Evolutionary conservation across 2,888 invertebrate species (phyloP), one percentile per base, ranked within the genome.

Genomic region (Tetragnatha montana): DNA sequence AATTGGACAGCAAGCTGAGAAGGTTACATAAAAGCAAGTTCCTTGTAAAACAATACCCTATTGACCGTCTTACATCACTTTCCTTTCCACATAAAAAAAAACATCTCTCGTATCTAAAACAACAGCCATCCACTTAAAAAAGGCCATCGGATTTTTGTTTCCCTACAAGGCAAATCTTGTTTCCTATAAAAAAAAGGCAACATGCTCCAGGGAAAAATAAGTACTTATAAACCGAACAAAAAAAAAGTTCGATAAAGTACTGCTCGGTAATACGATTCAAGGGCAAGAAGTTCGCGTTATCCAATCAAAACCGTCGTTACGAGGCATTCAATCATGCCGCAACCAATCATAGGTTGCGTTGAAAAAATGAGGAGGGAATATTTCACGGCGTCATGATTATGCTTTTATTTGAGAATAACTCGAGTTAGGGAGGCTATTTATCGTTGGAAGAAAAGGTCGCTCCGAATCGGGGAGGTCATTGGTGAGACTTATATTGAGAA

Each of bases 161-260:
- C 71, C 47, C 70, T 71, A 81, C 81, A 81, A 81, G 35, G 81
- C 71, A 71, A 81, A 81, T 81, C 81, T 81, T 81, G 81, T 81
- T 81, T 81, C 81, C 81, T 81, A 81, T 81, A 71, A 81, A 81
- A 71, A 71, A 81, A 71, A 49, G 6, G 47, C 47, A 81, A 81
- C 81, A 81, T 60, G 71, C 17, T 19, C 22, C n/a, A 71, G 60
- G n/a, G 35, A 49, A 71, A 81, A 47, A 71, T 21, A 71, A 81
- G 22, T 81, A 71, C 49, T 71, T 81, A 14, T 80, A 80, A 60
- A 80, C 71, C 70, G 81, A 81, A 81, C 35, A 35, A 35, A 35
- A 35, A 35, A 35, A 81, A 71, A 49, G 71, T 71, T 81, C 81
- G 49, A 81, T 81, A 81, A 81, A 81, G 71, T 50, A 50, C 49